Conservation (phyloP, 2,113 vertebrate genomes). For the Spheniscus mendiculus region DNA sequence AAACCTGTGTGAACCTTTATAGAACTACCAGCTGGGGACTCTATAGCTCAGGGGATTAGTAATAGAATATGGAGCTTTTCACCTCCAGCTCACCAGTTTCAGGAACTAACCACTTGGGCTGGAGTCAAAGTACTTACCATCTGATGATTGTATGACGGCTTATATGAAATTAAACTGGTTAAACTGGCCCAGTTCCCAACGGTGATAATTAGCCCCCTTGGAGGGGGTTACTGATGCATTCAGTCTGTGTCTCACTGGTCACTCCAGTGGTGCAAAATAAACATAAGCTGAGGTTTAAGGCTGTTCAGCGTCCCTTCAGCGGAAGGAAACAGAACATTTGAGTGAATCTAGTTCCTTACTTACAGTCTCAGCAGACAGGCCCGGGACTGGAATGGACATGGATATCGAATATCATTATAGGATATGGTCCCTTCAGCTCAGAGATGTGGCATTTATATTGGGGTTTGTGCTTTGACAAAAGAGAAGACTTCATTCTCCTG, state of each 20-base stretch:
- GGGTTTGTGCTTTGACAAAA: neutral
- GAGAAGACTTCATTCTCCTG: neutral
- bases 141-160: neutral
- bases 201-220: neutral
- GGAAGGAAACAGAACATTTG: neutral
- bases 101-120: too few species aligned
- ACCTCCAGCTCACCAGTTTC: slow-evolving; percentile 1
- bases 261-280: neutral
- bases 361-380: neutral
- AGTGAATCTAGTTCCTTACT: neutral
- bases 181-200: neutral
- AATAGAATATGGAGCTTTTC: slow-evolving; percentile 17
- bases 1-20: slow-evolving; percentile 13
- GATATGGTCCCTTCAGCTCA: neutral
- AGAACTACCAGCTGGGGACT: slow-evolving; percentile 31
- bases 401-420: neutral
- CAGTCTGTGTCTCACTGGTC: neutral
- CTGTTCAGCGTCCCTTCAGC: neutral
- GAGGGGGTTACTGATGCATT: neutral
- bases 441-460: neutral
- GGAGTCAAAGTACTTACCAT: neutral
- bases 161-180: neutral
- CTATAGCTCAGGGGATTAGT: slow-evolving; percentile 53
- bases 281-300: neutral
- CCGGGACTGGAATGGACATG: neutral